A percentile compares a stretch with the other conserved stretches of the same genome.
Evolutionary conservation across 2,797 vertebrate species (phyloP).

Genomic region (Rhincodon typus): DNA sequence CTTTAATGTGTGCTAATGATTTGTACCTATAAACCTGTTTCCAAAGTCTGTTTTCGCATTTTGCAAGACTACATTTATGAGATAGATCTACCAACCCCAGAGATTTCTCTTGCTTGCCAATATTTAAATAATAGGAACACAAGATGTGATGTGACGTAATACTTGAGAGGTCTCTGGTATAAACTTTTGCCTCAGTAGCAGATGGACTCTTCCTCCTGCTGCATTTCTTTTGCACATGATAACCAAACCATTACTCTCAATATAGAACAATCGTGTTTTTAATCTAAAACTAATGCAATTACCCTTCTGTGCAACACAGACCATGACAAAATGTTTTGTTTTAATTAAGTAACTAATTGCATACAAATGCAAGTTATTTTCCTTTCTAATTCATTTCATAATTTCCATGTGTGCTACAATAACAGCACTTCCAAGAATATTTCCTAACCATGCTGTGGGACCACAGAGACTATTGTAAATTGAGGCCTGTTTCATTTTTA

Average conservation of each 20-base stretch:
- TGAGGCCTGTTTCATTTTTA: not conserved
- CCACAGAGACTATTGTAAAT: constrained; percentile 9
- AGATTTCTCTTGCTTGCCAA: not conserved
- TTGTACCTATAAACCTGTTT: not conserved
- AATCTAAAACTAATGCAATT: constrained; percentile 11
- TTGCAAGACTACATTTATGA: not conserved
- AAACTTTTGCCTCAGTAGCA: too few species aligned
- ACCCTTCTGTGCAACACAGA: not conserved
- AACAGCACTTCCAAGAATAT: not conserved
- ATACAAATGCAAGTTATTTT: not conserved
- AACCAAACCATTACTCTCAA: not conserved
- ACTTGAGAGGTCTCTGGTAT: not conserved
- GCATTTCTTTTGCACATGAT: not conserved
- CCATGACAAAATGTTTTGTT: not conserved
- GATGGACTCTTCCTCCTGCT: too few species aligned
- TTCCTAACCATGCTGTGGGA: not conserved
- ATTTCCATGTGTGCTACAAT: not conserved
- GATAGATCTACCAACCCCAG: not conserved
- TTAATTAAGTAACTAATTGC: constrained; percentile 4
- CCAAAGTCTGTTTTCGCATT: not conserved
- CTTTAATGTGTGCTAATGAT: not conserved
- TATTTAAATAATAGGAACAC: not conserved
- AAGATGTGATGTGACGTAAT: not conserved
- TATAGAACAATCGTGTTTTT: not conserved
- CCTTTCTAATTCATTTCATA: not conserved